A percentile compares a stretch with the other conserved stretches of the same genome.
Evolutionary conservation across 2,113 vertebrate genomes (phyloP).

Genomic region (Bos javanicus): DNA sequence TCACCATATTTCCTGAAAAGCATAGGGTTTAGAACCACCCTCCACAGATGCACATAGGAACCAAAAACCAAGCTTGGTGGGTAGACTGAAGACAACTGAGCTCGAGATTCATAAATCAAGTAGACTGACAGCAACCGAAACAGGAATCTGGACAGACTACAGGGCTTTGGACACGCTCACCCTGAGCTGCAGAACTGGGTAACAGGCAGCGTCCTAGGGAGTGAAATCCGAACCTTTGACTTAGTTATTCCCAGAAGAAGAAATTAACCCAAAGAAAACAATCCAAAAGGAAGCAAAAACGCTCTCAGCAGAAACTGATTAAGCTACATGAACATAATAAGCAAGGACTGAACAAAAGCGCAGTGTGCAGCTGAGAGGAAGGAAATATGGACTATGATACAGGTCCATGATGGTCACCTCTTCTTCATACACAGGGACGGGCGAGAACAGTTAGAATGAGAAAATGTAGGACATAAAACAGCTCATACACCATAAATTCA

Average conservation of each 20-base stretch:
- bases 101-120: not conserved
- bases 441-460: not conserved
- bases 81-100: not conserved
- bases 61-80: not conserved
- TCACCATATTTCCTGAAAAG: not conserved
- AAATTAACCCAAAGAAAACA: not conserved
- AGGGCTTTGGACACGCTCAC: not conserved
- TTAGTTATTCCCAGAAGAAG: not conserved
- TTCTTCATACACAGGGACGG: fast-evolving
- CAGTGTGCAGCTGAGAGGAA: not conserved
- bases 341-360: not conserved
- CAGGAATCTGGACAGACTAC: not conserved
- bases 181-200: not conserved
- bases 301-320: not conserved
- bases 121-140: fast-evolving
- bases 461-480: not conserved
- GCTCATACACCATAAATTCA: not conserved
- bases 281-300: not conserved
- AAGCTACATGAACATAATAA: not conserved
- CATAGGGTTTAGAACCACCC: not conserved
- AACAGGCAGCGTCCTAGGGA: not conserved
- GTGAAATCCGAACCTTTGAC: not conserved
- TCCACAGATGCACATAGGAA: too few relatives aligned
- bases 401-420: not conserved
- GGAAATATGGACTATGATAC: not conserved